These are phyloP conservation scores for Zosterops japonicus DNA, from an alignment of 2,113 vertebrate species.

Conservation along the genomic window DNA sequence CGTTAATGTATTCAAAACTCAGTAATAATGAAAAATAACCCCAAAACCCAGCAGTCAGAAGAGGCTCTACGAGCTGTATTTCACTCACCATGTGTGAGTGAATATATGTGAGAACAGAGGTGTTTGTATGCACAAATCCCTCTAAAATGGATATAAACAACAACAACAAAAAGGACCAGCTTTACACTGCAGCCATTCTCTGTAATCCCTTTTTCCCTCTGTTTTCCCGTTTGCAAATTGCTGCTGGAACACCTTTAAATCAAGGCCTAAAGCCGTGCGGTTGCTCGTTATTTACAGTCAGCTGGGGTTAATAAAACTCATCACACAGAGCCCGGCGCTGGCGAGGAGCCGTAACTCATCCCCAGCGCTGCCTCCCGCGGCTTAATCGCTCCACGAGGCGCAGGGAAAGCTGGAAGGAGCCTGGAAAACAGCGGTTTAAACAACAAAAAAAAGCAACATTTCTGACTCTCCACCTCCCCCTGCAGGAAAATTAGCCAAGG, in stretches of 20 bases:
- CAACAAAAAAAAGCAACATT: neutral
- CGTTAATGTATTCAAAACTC: neutral
- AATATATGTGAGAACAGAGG: neutral
- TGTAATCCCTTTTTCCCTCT: neutral
- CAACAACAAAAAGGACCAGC: neutral
- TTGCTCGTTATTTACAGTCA: conserved; percentile 33
- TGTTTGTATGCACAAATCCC: neutral
- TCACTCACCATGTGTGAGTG: neutral
- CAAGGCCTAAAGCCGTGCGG: conserved; percentile 28
- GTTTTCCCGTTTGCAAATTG: conserved; percentile 8
- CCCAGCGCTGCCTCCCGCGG: neutral
- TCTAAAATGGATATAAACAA: neutral
- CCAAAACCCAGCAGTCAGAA: neutral
- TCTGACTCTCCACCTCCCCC: conserved; percentile 61
- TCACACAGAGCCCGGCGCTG: neutral
- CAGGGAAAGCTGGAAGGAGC: neutral
- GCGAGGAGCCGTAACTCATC: conserved; percentile 21
- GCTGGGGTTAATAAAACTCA: conserved; percentile 59
- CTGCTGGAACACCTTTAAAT: conserved; percentile 39
- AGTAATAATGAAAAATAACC: neutral
- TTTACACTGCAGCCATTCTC: neutral
- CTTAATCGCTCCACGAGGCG: neutral
- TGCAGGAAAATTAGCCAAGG: conserved; percentile 51
- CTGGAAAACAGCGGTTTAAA: neutral
- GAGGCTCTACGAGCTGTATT: neutral